These are phyloP conservation scores for Spodoptera littoralis DNA, from an alignment of 2,888 invertebrate genomes.

Conservation along the genomic window DNA sequence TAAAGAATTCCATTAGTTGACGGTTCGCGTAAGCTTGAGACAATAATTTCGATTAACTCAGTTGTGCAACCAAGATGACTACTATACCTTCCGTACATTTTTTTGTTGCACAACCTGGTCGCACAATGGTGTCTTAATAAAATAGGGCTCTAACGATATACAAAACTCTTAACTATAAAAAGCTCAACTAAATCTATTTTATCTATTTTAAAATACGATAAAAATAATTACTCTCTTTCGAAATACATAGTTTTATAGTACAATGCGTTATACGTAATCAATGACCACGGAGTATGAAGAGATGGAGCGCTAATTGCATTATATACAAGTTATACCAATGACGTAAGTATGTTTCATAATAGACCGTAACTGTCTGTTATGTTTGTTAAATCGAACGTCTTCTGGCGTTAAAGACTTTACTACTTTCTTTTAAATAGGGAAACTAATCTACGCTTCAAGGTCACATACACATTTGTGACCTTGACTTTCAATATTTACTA, in stretches of 20 bases:
- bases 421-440: too few relatives aligned
- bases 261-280: slow-evolving; percentile 17
- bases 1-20: too few relatives aligned
- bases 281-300: slow-evolving; percentile 9
- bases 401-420: background rate
- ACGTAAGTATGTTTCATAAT: too few relatives aligned
- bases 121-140: too few relatives aligned
- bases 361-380: too few relatives aligned
- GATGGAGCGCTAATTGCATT: slow-evolving; percentile 18
- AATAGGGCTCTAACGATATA: slow-evolving; percentile 32
- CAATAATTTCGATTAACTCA: too few relatives aligned
- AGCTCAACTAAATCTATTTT: slow-evolving; percentile 54
- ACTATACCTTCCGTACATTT: too few relatives aligned
- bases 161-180: slow-evolving; percentile 48
- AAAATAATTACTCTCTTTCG: slow-evolving; percentile 53
- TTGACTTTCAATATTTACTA: background rate
- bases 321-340: background rate
- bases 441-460: too few relatives aligned
- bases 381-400: background rate
- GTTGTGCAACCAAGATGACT: too few relatives aligned
- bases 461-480: too few relatives aligned
- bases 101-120: too few relatives aligned
- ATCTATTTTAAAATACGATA: slow-evolving; percentile 50
- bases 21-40: too few relatives aligned
- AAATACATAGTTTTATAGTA: slow-evolving; percentile 30